Evolutionary conservation across 2,797 vertebrate species (phyloP).

Genomic region (Falco naumanni): DNA sequence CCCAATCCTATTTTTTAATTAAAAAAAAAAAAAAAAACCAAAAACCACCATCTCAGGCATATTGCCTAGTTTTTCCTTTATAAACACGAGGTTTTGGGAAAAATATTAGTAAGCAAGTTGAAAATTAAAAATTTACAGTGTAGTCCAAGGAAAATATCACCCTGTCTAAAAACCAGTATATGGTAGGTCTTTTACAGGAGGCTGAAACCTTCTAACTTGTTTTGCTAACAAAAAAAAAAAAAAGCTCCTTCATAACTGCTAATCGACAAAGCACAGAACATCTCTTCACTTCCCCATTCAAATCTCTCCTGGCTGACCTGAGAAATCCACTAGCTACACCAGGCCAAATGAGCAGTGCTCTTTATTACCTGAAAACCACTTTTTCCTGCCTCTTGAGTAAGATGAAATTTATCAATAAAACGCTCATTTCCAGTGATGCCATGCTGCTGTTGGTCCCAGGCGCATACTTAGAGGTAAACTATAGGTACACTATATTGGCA

Average conservation of each 20-base stretch:
- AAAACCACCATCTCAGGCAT: background rate
- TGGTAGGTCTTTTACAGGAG: background rate
- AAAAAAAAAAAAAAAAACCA: background rate
- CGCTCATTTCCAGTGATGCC: background rate
- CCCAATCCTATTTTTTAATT: background rate
- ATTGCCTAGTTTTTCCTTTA: background rate
- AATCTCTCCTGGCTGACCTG: background rate
- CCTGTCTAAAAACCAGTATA: background rate
- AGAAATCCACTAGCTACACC: background rate
- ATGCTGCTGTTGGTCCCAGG: background rate
- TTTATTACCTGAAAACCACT: background rate
- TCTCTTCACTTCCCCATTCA: background rate
- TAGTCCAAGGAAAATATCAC: background rate
- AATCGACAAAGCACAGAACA: background rate
- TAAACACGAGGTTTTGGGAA: background rate
- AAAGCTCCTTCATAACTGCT: background rate
- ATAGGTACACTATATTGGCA: accelerated
- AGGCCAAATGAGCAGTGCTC: background rate
- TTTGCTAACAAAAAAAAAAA: background rate
- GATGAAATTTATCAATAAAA: background rate
- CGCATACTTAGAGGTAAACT: background rate
- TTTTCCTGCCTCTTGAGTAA: background rate
- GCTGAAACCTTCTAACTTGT: background rate
- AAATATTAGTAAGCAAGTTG: background rate
- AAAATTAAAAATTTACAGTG: background rate